Percentiles rank a stretch among this genome's conserved stretches.
These are phyloP conservation scores for Anisognathus igniventris DNA, from an alignment of 2,797 vertebrate genomes.

Conservation along the genomic window DNA sequence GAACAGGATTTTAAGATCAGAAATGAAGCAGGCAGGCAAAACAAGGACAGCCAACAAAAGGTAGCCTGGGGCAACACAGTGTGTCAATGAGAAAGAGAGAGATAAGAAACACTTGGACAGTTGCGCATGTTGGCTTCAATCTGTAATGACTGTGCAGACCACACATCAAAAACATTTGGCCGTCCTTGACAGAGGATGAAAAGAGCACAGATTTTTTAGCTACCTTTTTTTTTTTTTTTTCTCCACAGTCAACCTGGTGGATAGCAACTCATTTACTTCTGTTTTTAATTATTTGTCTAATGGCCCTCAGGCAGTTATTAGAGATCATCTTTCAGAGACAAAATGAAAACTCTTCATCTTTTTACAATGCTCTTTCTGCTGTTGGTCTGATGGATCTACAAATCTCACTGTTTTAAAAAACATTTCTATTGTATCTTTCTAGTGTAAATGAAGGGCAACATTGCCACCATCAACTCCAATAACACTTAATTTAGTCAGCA, in stretches of 20 bases:
- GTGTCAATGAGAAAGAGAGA: conserved; percentile 20
- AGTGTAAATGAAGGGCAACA: background rate
- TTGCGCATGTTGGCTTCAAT: conserved; percentile 50
- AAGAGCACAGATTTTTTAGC: background rate
- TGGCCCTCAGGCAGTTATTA: background rate
- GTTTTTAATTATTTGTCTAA: background rate
- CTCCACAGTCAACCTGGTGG: background rate
- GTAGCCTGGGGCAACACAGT: conserved; percentile 8
- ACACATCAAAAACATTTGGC: conserved; percentile 46
- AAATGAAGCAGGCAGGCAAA: conserved; percentile 19
- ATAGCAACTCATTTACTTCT: background rate
- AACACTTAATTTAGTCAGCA: background rate
- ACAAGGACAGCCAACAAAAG: conserved; percentile 38
- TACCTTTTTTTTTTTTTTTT: background rate
- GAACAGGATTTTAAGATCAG: conserved; percentile 13
- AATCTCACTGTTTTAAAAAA: background rate
- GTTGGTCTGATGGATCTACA: background rate
- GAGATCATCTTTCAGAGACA: background rate
- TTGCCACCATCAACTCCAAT: background rate
- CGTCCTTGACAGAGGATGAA: conserved; percentile 24
- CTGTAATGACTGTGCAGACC: conserved; percentile 27
- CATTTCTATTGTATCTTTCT: background rate
- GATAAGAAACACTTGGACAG: conserved; percentile 59
- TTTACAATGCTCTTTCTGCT: background rate
- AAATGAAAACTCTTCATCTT: background rate